Evolutionary conservation across 2,797 vertebrate genomes (phyloP), one percentile per base, ranked within the genome.

Genomic region (Pangasius krempfi): DNA sequence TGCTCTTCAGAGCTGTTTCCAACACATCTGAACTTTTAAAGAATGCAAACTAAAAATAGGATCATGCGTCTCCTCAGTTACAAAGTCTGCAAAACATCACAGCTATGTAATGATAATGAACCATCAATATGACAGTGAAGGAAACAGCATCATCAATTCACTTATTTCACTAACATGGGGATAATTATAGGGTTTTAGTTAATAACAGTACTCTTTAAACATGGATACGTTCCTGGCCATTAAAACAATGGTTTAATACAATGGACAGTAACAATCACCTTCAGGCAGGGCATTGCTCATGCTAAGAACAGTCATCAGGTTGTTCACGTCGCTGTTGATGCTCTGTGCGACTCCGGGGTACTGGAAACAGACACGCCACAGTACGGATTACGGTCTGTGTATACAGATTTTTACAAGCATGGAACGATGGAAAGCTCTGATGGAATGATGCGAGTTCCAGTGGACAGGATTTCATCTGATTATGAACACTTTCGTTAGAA

Each of bases 301-400:
- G 90, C 95, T 98, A 88, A 99, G 96, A 87, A 99, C 97, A 0
- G 98, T 92, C 97, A 99, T 99, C 91, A 99, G 93, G 93, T 99
- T 99, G 94, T 97, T 98, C 88, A 99, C 97, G 0, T 99, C 98
- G n/a, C 98, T 99, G 95, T 96, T 96, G 95, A 99, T 99, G 92
- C 98, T 99, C 95, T 99, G 97, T 84, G 98, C 98, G 0, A 99
- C 98, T 1, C 98, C 98, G 0, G 98, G 98, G 92, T 99, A 99
- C 98, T 99, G 18, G 7, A 6, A 88, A 30, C 86, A 64, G 8
- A 68, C 50, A 88, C 22, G 52, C 16, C 56, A 40, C 33, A 47
- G 4, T n/a, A 76, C 44, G 6, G 22, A 50, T 44, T 44, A 73
- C 4, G 7, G 9, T 70, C 1, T 18, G 4, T 70, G 12, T 33